Evolutionary conservation across 2,113 vertebrate genomes (phyloP).

Genomic region (Limanda limanda): DNA sequence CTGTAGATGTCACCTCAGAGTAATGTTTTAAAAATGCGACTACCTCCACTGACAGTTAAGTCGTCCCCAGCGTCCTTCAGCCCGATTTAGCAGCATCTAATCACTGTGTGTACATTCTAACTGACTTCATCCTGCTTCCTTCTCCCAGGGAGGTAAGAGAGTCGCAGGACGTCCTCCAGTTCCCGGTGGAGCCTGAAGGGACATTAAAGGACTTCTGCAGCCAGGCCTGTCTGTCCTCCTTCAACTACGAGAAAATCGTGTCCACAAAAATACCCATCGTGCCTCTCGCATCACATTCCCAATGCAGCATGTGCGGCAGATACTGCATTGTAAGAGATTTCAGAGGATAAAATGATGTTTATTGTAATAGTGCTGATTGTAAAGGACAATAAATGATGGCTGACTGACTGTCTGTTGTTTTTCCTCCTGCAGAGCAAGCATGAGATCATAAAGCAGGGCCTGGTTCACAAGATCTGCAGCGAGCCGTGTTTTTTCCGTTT

Average conservation of each 20-base stretch:
- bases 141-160: constrained; percentile 84
- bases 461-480: constrained; percentile 91
- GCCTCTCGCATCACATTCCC: constrained; percentile 52
- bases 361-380: too few relatives aligned
- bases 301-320: constrained; percentile 94
- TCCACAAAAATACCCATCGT: constrained; percentile 58
- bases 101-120: neutral
- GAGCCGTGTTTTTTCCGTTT: constrained; percentile 90
- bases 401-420: neutral
- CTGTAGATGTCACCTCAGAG: too few relatives aligned
- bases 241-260: constrained; percentile 86
- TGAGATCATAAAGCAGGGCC: constrained; percentile 88
- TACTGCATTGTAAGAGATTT: constrained; percentile 84
- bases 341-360: neutral
- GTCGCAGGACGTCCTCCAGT: constrained; percentile 87
- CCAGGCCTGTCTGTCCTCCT: constrained; percentile 88
- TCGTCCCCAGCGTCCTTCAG: neutral
- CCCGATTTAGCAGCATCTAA: neutral
- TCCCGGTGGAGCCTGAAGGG: constrained; percentile 84
- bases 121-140: neutral
- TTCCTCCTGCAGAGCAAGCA: constrained; percentile 86
- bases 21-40: too few relatives aligned
- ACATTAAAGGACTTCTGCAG: constrained; percentile 92
- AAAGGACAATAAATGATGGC: neutral
- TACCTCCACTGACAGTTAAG: too few relatives aligned